Evolutionary conservation across 1,140 invertebrate genomes (phyloP).

Genomic region (Lepidurus packardi): DNA sequence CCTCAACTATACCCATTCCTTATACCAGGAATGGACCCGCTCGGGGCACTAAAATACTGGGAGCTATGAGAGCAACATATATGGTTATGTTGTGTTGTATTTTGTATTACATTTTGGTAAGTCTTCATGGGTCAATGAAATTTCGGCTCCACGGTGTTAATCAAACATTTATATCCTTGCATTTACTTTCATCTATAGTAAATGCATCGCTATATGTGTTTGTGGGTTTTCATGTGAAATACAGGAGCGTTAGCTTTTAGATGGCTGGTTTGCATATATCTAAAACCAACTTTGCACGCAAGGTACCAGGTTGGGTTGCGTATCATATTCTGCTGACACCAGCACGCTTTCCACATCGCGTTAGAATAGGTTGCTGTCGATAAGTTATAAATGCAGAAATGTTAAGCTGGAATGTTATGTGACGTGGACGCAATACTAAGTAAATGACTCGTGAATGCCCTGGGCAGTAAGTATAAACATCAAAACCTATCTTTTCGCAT

Average conservation of each 20-base stretch:
- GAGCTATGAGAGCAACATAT: too few species aligned
- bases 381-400: slow-evolving; percentile 19
- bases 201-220: too few species aligned
- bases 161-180: too few species aligned
- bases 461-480: background rate
- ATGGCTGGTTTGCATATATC: too few species aligned
- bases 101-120: too few species aligned
- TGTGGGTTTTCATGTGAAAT: too few species aligned
- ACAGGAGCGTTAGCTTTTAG: too few species aligned
- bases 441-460: background rate
- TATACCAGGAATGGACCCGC: background rate
- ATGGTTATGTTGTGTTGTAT: background rate
- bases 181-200: too few species aligned
- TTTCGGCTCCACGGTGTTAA: too few species aligned
- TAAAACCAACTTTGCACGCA: background rate
- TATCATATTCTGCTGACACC: too few species aligned
- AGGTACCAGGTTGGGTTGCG: too few species aligned
- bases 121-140: too few species aligned
- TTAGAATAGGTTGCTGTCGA: background rate
- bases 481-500: background rate
- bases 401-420: background rate
- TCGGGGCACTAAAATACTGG: background rate
- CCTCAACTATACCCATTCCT: background rate
- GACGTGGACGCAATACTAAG: background rate
- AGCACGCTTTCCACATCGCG: background rate